These are phyloP conservation scores for Aptenodytes forsteri DNA, from an alignment of 2,113 vertebrate genomes.

Conservation along the genomic window DNA sequence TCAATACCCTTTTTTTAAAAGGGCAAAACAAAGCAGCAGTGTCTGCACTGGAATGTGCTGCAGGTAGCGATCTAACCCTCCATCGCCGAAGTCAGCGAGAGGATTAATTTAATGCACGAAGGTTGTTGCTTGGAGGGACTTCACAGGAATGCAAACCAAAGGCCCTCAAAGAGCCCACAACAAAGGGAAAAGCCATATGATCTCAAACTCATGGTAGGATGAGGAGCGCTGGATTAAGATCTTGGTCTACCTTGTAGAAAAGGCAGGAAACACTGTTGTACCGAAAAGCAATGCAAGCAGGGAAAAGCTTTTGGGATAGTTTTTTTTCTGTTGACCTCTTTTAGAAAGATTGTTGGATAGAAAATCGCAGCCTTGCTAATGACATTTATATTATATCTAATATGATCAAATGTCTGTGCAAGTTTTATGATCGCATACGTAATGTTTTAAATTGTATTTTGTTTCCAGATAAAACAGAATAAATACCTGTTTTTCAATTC, in stretches of 20 bases:
- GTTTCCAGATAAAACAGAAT: neutral
- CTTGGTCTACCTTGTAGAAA: neutral
- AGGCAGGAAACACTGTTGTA: neutral
- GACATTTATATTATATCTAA: too few species aligned
- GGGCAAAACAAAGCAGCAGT: constrained; percentile 2
- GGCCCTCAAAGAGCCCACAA: constrained; percentile 38
- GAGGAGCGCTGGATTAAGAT: neutral
- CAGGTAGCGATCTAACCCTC: constrained; percentile 63
- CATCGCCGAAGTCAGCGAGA: neutral
- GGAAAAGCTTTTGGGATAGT: neutral
- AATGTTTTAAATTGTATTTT: neutral
- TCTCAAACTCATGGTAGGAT: neutral
- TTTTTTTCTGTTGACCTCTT: neutral
- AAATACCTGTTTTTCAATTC: neutral
- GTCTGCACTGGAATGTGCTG: constrained; percentile 55
- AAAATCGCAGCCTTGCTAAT: neutral
- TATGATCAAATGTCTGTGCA: neutral
- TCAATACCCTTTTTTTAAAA: neutral
- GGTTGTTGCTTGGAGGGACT: constrained; percentile 50
- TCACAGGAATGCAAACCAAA: constrained; percentile 30
- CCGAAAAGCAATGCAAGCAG: neutral
- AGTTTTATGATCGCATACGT: neutral
- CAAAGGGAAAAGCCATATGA: constrained; percentile 31
- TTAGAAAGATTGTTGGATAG: neutral
- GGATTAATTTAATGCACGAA: constrained; percentile 28